Conservation (phyloP, 2,113 vertebrate species). For the Anarrhichthys ocellatus region DNA sequence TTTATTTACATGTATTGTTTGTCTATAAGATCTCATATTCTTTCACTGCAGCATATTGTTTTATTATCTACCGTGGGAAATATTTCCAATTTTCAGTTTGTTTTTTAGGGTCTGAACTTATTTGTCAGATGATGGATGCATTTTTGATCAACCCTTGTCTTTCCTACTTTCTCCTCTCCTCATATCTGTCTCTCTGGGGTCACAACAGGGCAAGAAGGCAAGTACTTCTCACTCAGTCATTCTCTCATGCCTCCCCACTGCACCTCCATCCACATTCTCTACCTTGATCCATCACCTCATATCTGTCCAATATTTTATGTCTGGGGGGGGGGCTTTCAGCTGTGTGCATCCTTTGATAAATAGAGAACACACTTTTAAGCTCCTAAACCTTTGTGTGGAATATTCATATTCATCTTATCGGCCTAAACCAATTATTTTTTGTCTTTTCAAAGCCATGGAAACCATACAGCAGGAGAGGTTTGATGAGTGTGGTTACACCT, state of each 20-base stretch:
- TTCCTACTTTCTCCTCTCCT: constrained; percentile 40
- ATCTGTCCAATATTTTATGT: constrained; percentile 41
- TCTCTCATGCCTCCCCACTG: constrained; percentile 20
- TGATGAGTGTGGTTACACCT: constrained; percentile 92
- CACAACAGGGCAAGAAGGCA: constrained; percentile 77
- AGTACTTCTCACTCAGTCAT: constrained; percentile 71
- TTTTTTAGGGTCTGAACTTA: constrained; percentile 47
- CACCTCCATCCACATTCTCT: constrained; percentile 32
- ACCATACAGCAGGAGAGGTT: constrained; percentile 89
- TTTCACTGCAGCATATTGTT: constrained; percentile 15
- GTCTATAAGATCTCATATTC: not conserved
- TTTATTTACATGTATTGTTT: not conserved
- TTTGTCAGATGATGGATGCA: constrained; percentile 45
- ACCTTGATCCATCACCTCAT: constrained; percentile 63
- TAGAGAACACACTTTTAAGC: not conserved
- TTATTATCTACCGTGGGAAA: constrained; percentile 31
- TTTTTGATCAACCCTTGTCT: constrained; percentile 63
- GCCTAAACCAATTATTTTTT: constrained; percentile 28
- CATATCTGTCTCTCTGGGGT: constrained; percentile 57
- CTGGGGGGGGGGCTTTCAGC: not conserved
- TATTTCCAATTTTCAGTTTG: constrained; percentile 40
- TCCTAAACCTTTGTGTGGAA: not conserved
- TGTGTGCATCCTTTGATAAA: not conserved
- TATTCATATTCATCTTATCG: not conserved
- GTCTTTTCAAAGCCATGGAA: constrained; percentile 85